Conservation (phyloP, 2,113 vertebrate species). For the Tor tambroides region DNA sequence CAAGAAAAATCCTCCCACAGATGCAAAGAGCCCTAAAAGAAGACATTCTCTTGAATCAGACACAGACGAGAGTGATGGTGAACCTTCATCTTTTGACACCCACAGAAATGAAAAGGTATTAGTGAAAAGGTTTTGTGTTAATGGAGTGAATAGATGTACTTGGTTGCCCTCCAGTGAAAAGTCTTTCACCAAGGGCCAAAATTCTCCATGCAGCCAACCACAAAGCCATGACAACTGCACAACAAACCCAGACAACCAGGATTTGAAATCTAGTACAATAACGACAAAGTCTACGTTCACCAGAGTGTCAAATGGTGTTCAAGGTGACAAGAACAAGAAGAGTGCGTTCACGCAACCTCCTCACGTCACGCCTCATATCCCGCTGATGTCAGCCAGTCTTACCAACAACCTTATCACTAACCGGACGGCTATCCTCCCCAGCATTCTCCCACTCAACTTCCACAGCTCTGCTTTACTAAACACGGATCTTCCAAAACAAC, state of each 20-base stretch:
- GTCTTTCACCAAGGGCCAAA: neutral
- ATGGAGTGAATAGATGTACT: neutral
- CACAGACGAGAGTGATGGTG: slow-evolving; percentile 30
- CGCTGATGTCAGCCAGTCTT: slow-evolving; percentile 75
- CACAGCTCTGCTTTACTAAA: slow-evolving; percentile 43
- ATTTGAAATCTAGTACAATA: neutral
- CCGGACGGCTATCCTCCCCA: slow-evolving; percentile 63
- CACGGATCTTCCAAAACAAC: slow-evolving; percentile 67
- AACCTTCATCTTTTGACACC: neutral
- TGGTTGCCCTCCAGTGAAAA: neutral
- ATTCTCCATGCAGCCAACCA: slow-evolving; percentile 65
- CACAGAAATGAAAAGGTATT: neutral
- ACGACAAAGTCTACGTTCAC: neutral
- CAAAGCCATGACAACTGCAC: slow-evolving; percentile 54
- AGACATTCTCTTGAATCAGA: slow-evolving; percentile 65
- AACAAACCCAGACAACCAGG: neutral
- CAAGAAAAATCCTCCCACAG: slow-evolving; percentile 13
- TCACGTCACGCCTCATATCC: slow-evolving; percentile 58
- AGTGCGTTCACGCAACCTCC: slow-evolving; percentile 80
- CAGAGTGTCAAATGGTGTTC: neutral
- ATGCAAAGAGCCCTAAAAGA: slow-evolving; percentile 62
- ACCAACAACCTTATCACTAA: neutral
- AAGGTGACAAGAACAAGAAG: slow-evolving; percentile 66
- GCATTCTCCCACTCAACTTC: slow-evolving; percentile 68
- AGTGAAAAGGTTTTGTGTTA: slow-evolving; percentile 32